Conservation (phyloP, 2,797 vertebrate genomes). For the Monodelphis domestica region DNA sequence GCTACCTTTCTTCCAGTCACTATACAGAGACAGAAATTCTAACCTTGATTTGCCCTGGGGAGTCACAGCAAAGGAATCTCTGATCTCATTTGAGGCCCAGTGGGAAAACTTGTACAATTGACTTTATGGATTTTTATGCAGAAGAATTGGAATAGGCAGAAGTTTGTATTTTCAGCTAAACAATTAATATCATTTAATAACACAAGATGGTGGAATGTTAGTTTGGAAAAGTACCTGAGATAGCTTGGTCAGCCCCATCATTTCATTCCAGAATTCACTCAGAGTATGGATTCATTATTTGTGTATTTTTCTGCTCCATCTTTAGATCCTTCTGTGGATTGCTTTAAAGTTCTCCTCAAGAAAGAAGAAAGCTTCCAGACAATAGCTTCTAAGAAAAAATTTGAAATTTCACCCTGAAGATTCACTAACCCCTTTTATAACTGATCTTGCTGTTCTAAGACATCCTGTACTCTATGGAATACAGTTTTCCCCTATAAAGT, state of each 20-base stretch:
- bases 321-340: neutral
- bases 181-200: neutral
- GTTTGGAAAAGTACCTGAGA: neutral
- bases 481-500: neutral
- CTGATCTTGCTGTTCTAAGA: neutral
- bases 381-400: neutral
- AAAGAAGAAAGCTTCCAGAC: neutral
- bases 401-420: neutral
- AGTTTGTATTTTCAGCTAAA: neutral
- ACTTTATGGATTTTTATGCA: neutral
- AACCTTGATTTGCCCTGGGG: neutral
- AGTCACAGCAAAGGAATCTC: neutral
- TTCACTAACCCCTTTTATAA: neutral
- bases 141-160: neutral
- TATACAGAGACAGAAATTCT: neutral
- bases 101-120: neutral
- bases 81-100: neutral
- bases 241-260: neutral
- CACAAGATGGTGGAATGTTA: neutral
- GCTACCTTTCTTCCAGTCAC: neutral
- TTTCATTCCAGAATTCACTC: neutral
- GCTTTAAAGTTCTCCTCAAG: neutral
- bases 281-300: neutral
- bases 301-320: neutral
- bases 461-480: neutral